These are phyloP conservation scores for Atherix ibis DNA, from an alignment of 2,888 invertebrate species.

Conservation along the genomic window DNA sequence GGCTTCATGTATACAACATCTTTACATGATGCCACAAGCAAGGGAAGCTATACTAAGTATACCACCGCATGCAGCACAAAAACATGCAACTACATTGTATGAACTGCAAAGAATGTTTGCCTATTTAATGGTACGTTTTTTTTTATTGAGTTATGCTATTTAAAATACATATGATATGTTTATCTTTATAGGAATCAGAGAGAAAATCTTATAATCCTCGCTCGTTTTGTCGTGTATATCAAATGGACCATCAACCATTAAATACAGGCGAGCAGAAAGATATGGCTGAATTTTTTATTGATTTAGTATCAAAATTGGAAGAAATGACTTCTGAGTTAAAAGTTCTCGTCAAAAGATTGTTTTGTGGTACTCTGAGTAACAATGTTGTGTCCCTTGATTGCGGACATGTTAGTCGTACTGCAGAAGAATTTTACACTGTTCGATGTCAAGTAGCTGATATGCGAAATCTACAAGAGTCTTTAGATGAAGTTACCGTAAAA, in stretches of 20 bases:
- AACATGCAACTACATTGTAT: slow-evolving; percentile 66
- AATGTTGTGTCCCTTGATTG: slow-evolving; percentile 93
- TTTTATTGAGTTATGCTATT: too few species aligned
- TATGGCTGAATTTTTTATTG: slow-evolving; percentile 96
- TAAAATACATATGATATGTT: too few species aligned
- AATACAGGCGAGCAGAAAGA: slow-evolving; percentile 96
- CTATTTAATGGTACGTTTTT: slow-evolving; percentile 70
- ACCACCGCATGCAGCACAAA: slow-evolving; percentile 52
- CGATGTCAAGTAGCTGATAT: slow-evolving; percentile 94
- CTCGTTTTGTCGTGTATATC: slow-evolving; percentile 90
- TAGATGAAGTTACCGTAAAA: slow-evolving; percentile 94
- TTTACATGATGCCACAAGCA: slow-evolving; percentile 94
- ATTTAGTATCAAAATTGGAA: slow-evolving; percentile 86
- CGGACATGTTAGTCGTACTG: slow-evolving; percentile 81
- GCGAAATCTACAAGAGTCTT: slow-evolving; percentile 85
- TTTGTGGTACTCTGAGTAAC: slow-evolving; percentile 87
- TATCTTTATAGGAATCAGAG: too few species aligned
- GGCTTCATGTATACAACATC: slow-evolving; percentile 94
- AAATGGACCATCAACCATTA: slow-evolving; percentile 91
- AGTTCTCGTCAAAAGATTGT: slow-evolving; percentile 73
- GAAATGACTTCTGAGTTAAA: slow-evolving; percentile 89
- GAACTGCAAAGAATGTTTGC: slow-evolving; percentile 94
- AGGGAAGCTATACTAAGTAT: slow-evolving; percentile 67
- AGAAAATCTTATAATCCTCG: slow-evolving; percentile 90
- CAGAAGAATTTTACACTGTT: slow-evolving; percentile 93